These are phyloP conservation scores for Neosilurus hyrtlii DNA, from an alignment of 2,797 vertebrate genomes.

Conservation along the genomic window DNA sequence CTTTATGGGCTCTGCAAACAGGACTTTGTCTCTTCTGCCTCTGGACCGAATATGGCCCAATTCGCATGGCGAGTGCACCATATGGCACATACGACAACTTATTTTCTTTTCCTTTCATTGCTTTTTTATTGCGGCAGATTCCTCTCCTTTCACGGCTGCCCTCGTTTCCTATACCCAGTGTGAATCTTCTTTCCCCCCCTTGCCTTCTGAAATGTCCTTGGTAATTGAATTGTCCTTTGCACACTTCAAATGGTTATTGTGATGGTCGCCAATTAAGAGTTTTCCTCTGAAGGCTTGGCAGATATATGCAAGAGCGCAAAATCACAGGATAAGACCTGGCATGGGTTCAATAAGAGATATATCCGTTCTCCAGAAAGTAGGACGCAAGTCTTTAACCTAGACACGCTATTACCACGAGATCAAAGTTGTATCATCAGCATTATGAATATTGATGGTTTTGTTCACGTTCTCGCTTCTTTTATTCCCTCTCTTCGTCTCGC, in stretches of 20 bases:
- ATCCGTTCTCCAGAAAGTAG: conserved; percentile 29
- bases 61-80: conserved; percentile 49
- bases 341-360: conserved; percentile 20
- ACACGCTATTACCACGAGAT: conserved; percentile 46
- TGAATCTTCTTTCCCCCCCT: conserved; percentile 19
- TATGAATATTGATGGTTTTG: conserved; percentile 39
- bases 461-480: conserved; percentile 27
- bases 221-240: conserved; percentile 57
- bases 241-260: conserved; percentile 42
- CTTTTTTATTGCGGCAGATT: conserved; percentile 14
- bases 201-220: conserved; percentile 39
- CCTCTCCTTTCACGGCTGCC: conserved; percentile 30
- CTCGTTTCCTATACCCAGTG: conserved; percentile 32
- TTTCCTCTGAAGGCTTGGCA: conserved; percentile 34
- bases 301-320: conserved; percentile 30
- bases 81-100: conserved; percentile 52
- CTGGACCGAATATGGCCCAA: conserved; percentile 54
- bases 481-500: conserved; percentile 29
- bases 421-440: conserved; percentile 52
- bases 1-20: conserved; percentile 81
- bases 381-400: conserved; percentile 41
- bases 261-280: conserved; percentile 40
- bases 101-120: conserved; percentile 52
- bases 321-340: conserved; percentile 17
- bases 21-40: conserved; percentile 73